These are phyloP conservation scores for Drosophila neocordata DNA, from an alignment of 1,140 invertebrate genomes.

Conservation along the genomic window DNA sequence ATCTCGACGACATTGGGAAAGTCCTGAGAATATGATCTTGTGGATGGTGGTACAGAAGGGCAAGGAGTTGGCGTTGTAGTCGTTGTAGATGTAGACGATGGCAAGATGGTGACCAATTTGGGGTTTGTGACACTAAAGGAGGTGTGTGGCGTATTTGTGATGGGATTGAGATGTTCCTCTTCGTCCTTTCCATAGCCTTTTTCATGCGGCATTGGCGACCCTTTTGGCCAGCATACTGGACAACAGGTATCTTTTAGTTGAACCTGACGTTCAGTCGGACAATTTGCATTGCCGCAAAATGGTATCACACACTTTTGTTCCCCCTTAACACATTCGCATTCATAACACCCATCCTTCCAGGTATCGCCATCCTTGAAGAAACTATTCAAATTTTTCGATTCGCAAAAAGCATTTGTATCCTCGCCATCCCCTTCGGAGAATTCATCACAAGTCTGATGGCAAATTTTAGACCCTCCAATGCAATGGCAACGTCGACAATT, in stretches of 20 bases:
- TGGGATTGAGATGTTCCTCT: not conserved
- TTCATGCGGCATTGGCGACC: slow-evolving; percentile 62
- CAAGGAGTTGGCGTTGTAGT: slow-evolving; percentile 13
- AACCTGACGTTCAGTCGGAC: slow-evolving; percentile 69
- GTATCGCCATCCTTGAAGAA: slow-evolving; percentile 68
- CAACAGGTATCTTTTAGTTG: slow-evolving; percentile 65
- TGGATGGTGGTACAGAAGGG: not conserved
- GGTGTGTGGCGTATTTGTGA: slow-evolving; percentile 7
- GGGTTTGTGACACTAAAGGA: slow-evolving; percentile 4
- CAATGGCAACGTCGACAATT: slow-evolving; percentile 69
- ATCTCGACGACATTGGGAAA: slow-evolving; percentile 52
- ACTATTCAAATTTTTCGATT: slow-evolving; percentile 61
- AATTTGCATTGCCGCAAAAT: slow-evolving; percentile 62
- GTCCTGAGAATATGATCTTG: slow-evolving; percentile 26
- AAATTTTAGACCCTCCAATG: slow-evolving; percentile 54
- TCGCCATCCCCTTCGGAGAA: slow-evolving; percentile 22
- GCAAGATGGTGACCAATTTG: slow-evolving; percentile 18
- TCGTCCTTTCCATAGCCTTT: slow-evolving; percentile 43
- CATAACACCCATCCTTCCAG: slow-evolving; percentile 69
- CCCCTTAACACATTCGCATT: slow-evolving; percentile 69
- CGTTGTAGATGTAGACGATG: not conserved
- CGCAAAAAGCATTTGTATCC: slow-evolving; percentile 51
- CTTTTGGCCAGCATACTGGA: slow-evolving; percentile 74
- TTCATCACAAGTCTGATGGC: slow-evolving; percentile 71
- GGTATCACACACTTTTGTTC: slow-evolving; percentile 66